Evolutionary conservation across 2,113 vertebrate species (phyloP).

Genomic region (Zapus hudsonius): DNA sequence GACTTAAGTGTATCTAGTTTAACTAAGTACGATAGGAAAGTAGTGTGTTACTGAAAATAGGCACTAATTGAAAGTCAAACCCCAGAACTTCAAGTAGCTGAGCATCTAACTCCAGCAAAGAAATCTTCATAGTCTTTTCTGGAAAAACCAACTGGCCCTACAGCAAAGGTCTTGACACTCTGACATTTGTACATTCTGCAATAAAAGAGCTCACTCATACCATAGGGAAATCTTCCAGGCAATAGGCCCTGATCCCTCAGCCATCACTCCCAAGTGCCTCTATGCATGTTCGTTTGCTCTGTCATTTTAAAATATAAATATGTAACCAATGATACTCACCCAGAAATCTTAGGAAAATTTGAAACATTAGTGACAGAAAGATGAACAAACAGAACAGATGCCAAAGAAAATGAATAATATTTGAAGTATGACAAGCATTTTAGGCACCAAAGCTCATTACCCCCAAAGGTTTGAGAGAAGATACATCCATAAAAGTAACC

Average conservation of each 20-base stretch:
- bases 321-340: neutral
- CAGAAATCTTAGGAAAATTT: conserved; percentile 31
- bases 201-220: neutral
- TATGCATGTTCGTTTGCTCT: neutral
- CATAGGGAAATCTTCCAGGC: neutral
- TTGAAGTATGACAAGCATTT: neutral
- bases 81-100: neutral
- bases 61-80: conserved; percentile 18
- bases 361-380: neutral
- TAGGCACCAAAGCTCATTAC: neutral
- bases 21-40: neutral
- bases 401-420: conserved; percentile 22
- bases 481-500: neutral
- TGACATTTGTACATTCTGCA: neutral
- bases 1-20: neutral
- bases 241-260: neutral
- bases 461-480: conserved; percentile 8
- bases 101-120: neutral
- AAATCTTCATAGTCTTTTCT: neutral
- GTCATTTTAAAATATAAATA: conserved; percentile 40
- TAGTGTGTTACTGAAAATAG: neutral
- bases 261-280: neutral
- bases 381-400: neutral
- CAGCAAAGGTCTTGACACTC: neutral
- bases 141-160: neutral